Evolutionary conservation across 2,888 invertebrate species (phyloP), one percentile per base, ranked within the genome.

Genomic region (Hedychridium roseum): DNA sequence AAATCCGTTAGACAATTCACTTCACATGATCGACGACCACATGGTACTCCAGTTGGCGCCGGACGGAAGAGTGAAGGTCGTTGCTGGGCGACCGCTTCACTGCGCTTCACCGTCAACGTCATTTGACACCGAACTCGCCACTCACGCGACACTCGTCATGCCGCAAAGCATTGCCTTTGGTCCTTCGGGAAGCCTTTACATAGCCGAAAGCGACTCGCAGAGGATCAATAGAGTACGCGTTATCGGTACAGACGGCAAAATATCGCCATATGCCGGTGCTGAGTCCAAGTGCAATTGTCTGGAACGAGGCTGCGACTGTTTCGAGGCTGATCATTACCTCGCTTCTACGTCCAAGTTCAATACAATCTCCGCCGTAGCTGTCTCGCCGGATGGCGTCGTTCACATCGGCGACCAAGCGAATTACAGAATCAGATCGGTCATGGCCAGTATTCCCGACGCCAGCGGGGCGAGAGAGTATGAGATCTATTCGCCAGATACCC

Each of bases 361-460:
- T 68, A 94, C 95, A 0, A 94, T 97, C 41, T 93, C 94, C 0
- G 92, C 97, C 0, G 87, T 98, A 1, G 88, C 94, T 2, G 94
- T 97, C 0, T 94, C 95, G 5, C 94, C 97, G 0, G 94, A 96
- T 73, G 95, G 97, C 0, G 89, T 93, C 16, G 89, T 99, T 0
- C 94, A 97, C 67, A 92, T 99, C 40, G 94, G 96, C 1, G 98
- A 99, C 78, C 94, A 96, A 80, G 96, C 92, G 0, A 92, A 92
- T 73, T 91, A 92, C 68, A 85, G 94, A 66, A 91, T 94, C 41
- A 83, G 94, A 30, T 92, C 92, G 0, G 92, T 94, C 0, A 92
- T 90, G 86, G 91, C 93, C 0, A 92, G 92, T 67, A 92, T 94
- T 50, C 94, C 94, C 0, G 92, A 92, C 60, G 90, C 92, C 0